phyloP scores from a whole-genome alignment of 2,113 vertebrate genomes.

The Lampris megalopsis region DNA sequence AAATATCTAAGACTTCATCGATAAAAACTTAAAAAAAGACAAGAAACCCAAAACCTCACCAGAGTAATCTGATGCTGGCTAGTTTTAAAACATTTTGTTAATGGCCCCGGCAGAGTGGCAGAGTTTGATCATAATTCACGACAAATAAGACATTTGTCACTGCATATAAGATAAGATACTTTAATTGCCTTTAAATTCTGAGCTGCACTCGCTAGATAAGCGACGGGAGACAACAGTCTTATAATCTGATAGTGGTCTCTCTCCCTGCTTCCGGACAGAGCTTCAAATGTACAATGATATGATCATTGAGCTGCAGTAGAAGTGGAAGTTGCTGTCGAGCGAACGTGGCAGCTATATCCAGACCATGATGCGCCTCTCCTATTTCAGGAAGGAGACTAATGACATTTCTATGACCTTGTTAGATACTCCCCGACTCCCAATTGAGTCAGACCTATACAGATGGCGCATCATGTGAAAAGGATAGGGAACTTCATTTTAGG shows the following conservation, averaged over 20 bases:
- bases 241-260: conserved; percentile 64
- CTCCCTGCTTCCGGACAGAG: conserved; percentile 60
- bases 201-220: conserved; percentile 1
- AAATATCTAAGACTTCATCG: no score
- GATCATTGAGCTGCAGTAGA: conserved; percentile 51
- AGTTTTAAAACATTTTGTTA: no score
- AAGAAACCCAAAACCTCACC: no score
- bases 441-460: conserved; percentile 15
- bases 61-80: no score
- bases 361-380: conserved; percentile 55
- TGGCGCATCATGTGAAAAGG: conserved; percentile 7
- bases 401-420: conserved; percentile 63
- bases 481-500: background rate
- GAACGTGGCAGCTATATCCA: conserved; percentile 28
- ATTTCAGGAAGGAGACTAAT: conserved; percentile 69
- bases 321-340: conserved; percentile 25
- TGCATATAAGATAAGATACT: no score
- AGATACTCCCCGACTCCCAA: background rate
- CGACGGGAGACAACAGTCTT: conserved; percentile 40
- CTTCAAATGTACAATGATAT: conserved; percentile 56
- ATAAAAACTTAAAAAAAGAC: no score
- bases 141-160: no score
- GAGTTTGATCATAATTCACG: no score
- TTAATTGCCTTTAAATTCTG: conserved; percentile 25
- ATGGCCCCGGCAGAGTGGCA: no score